Conservation (phyloP, 2,797 vertebrate species). For the Meda fulgida region DNA sequence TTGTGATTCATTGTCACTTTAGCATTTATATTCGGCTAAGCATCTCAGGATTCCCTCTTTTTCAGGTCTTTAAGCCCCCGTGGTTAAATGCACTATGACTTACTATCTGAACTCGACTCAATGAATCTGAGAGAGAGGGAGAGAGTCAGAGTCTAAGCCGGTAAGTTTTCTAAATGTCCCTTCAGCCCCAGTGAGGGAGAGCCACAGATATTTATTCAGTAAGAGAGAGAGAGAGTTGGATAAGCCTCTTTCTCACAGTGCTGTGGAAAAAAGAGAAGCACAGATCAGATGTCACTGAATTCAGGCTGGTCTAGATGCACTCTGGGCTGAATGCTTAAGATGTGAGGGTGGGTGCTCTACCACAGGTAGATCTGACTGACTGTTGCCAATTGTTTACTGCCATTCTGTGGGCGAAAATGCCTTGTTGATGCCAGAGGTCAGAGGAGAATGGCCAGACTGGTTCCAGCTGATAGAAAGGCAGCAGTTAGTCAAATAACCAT, state of each 20-base stretch:
- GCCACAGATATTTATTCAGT: conserved; percentile 22
- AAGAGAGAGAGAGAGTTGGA: conserved; percentile 29
- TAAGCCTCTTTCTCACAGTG: conserved; percentile 57
- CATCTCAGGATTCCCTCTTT: conserved; percentile 61
- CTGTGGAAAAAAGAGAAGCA: conserved; percentile 35
- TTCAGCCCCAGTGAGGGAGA: conserved; percentile 31
- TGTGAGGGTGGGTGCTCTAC: conserved; percentile 6
- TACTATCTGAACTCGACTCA: conserved; percentile 66
- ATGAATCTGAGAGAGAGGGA: conserved; percentile 62
- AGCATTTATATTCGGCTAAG: conserved; percentile 68
- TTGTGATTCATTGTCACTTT: conserved; percentile 72
- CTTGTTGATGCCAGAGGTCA: conserved; percentile 55
- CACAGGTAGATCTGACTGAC: not conserved
- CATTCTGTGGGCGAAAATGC: conserved; percentile 41
- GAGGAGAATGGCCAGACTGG: conserved; percentile 52
- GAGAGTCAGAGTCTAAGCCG: conserved; percentile 56
- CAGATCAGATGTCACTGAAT: conserved; percentile 53
- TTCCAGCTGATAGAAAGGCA: conserved; percentile 2
- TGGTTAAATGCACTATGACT: conserved; percentile 66
- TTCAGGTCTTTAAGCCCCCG: conserved; percentile 63
- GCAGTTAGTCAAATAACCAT: not conserved
- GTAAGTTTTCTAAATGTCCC: conserved; percentile 58
- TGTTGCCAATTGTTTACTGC: not conserved
- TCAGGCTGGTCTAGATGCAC: conserved; percentile 28
- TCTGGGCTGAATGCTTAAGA: conserved; percentile 38